Base-by-base conservation (phyloP, 1,140 invertebrate genomes). In the Drosophila subpulchrella region DNA sequence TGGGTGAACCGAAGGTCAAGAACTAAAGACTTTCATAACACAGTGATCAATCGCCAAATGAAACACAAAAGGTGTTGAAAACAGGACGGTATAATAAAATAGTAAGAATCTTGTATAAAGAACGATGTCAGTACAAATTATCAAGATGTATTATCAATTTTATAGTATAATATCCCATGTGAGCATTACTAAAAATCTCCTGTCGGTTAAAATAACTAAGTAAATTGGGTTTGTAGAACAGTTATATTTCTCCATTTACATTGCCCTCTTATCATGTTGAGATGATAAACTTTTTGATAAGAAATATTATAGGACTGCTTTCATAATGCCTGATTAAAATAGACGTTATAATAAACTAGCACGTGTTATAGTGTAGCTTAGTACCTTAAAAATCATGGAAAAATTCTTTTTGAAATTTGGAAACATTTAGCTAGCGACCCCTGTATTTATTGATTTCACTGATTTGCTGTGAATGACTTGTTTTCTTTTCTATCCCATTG, bases 381-480 rank as follows among this genome's bases (percentile, higher is more conserved):
- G 20, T 24, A 6, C 5, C 6, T 24, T 7, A 24, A 47, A 20
- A 47, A 4, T 47, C 20, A 13, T 24, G 12, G 12, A 13, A 24
- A 47, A 7, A 6, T 24, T 47, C 6, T 24, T 12, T 47, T 15
- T 41, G 8, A 41, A 41, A 15, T 27, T 27, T 27, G 27, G 1
- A 4, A 0, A 27, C 27, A 27, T 2, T 47, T 27, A 15, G 27
- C 24, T 32, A 15, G 30, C 36, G 17, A 20, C 17, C 58, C 50
- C 44, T 66, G 63, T 67, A 39, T 13, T 65, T 67, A 68, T 68
- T 68, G 46, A 67, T 67, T 66, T 66, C 34, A 11, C 48, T 66
- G 36, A 62, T 67, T 58, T 20, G 56, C 41, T 47, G 27, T 6
- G 44, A 59, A 59, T 39, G 42, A 8, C n/a, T 66, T 63, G 15